Base-by-base conservation (phyloP, 2,888 invertebrate genomes). In the Escarpia spicata region DNA sequence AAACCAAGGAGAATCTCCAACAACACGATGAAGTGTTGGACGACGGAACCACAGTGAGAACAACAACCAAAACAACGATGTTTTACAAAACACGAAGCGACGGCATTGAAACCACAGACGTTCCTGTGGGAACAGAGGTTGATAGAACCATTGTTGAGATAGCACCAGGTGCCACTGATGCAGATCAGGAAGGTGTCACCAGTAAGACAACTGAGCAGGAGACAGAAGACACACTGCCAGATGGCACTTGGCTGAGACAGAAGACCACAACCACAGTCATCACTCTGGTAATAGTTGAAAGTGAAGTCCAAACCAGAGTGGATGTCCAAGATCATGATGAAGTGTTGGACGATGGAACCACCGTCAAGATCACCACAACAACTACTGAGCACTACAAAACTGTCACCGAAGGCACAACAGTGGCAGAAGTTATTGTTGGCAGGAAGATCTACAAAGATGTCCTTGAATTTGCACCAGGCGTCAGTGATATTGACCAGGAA, bases 201-300 rank as follows among this genome's bases (percentile, higher is more conserved):
- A 90, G 91, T 44, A 92, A 12, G 94, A 92, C 93, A 12, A 93
- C 94, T 37, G 44, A 94, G 26, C 37, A 93, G 94, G 92, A 92
- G 94, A 91, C 94, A 44, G 95, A 95, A 92, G 94, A 94, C 92
- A 93, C 94, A 91, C 93, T 94, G 45, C 95, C 95, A 93, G 95
- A 95, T 92, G 95, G 95, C 96, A 95, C 97, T 96, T 92, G 92
- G 92, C 31, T 90, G 90, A 92, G 90, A 90, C 90, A 90, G 31
- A 92, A 37, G 43, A 44, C 44, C 92, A 92, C 91, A 37, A 43
- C 89, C 19, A 58, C 58, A 89, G 31, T 44, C 44, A 44, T 91
- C 15, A 44, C 31, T 43, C 43, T 44, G 45, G 31, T 15, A 91
- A 37, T 52, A 91, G 91, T 45, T 2, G 91, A 45, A 91, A 91